Conservation (phyloP, 2,888 invertebrate genomes). For the Cylloceria caligata region DNA sequence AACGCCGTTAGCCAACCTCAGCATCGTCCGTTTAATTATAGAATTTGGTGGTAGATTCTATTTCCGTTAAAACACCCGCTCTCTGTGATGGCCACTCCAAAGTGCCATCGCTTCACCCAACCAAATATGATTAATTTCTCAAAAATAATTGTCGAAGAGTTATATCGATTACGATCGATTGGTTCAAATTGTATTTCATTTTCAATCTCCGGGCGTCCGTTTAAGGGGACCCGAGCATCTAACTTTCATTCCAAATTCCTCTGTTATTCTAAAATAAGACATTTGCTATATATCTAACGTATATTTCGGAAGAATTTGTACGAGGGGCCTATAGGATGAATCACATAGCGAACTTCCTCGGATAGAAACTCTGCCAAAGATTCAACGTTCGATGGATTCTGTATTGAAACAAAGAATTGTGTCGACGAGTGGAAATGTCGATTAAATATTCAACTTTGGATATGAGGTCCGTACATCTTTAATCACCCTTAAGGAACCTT, state of each 20-base stretch:
- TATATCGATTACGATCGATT: neutral
- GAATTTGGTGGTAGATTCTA: constrained; percentile 81
- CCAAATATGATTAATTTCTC: constrained; percentile 53
- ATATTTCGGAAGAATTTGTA: constrained; percentile 3
- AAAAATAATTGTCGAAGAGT: constrained; percentile 1
- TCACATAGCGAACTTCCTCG: constrained; percentile 45
- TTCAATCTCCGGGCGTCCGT: neutral
- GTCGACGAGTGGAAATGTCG: neutral
- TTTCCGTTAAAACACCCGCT: constrained; percentile 80
- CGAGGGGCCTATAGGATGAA: constrained; percentile 32
- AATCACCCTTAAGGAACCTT: neutral
- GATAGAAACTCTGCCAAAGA: constrained; percentile 35
- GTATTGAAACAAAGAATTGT: neutral
- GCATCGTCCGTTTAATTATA: constrained; percentile 80
- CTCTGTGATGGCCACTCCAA: constrained; percentile 64
- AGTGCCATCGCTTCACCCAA: constrained; percentile 42
- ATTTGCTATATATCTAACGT: constrained; percentile 20
- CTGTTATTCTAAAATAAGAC: constrained; percentile 64
- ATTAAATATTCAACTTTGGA: constrained; percentile 19
- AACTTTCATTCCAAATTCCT: constrained; percentile 43
- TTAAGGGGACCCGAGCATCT: neutral
- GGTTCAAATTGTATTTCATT: neutral
- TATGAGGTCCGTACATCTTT: constrained; percentile 46
- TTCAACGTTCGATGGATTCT: neutral
- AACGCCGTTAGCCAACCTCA: constrained; percentile 66